These are phyloP conservation scores for Acanthisitta chloris DNA, from an alignment of 2,113 vertebrate species.

Conservation along the genomic window DNA sequence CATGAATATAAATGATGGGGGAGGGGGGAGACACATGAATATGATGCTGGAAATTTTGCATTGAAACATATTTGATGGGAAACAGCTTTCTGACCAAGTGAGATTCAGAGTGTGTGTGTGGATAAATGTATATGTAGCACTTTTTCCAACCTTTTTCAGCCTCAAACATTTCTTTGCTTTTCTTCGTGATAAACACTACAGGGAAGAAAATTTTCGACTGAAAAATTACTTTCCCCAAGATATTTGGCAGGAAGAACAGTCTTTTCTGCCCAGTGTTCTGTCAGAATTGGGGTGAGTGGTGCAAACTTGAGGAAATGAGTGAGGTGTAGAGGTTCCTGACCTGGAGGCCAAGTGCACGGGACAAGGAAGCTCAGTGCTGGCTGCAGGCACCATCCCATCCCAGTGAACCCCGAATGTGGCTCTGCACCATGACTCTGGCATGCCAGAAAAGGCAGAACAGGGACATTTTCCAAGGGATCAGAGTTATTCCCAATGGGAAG, in stretches of 20 bases:
- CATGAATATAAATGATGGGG: constrained; percentile 39
- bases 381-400: neutral
- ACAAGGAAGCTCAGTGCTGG: neutral
- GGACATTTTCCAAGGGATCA: neutral
- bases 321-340: neutral
- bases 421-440: neutral
- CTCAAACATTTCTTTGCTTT: neutral
- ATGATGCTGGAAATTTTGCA: neutral
- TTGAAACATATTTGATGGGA: neutral
- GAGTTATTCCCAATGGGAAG: neutral
- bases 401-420: neutral
- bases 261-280: neutral
- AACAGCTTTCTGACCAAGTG: neutral
- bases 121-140: neutral
- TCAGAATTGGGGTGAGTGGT: neutral
- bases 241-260: neutral
- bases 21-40: neutral
- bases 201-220: neutral
- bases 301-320: fast-evolving
- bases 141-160: neutral
- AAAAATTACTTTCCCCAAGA: neutral
- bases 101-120: too few species aligned
- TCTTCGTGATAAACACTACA: neutral
- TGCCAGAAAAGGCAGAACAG: neutral
- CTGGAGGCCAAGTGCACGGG: neutral